A percentile compares a stretch with the other conserved stretches of the same genome.
These are phyloP conservation scores for Drosophila truncata DNA, from an alignment of 1,140 invertebrate genomes.

Conservation along the genomic window DNA sequence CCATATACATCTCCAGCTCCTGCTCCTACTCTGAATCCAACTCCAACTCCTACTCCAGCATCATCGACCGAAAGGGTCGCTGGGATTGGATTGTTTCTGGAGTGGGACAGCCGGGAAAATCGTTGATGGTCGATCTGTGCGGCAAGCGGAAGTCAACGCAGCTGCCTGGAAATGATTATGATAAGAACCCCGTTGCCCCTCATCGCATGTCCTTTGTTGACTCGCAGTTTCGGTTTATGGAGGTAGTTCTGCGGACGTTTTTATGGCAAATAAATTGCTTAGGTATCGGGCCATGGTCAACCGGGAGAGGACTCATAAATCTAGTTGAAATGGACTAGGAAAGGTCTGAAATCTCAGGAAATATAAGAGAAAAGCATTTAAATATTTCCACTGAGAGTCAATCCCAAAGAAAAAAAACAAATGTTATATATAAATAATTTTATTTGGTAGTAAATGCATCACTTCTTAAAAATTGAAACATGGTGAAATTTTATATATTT, in stretches of 20 bases:
- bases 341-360: slow-evolving; percentile 2
- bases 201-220: slow-evolving; percentile 42
- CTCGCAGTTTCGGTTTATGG: slow-evolving; percentile 40
- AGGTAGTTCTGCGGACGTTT: slow-evolving; percentile 65
- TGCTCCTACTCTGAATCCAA: slow-evolving; percentile 3
- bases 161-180: slow-evolving; percentile 81
- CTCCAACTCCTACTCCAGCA: slow-evolving; percentile 21
- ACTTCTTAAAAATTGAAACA: too few relatives aligned
- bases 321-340: slow-evolving; percentile 6
- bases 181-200: slow-evolving; percentile 62
- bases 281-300: slow-evolving; percentile 50
- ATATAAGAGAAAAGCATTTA: neutral
- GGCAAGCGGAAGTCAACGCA: slow-evolving; percentile 72
- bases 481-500: too few relatives aligned
- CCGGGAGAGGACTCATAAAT: slow-evolving; percentile 25
- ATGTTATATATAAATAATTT: neutral
- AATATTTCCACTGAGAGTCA: neutral
- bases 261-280: slow-evolving; percentile 65
- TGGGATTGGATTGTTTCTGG: slow-evolving; percentile 39
- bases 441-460: too few relatives aligned
- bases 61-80: slow-evolving; percentile 68
- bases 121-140: slow-evolving; percentile 43
- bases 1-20: slow-evolving; percentile 30
- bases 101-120: slow-evolving; percentile 14
- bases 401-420: neutral